Conservation (phyloP, 2,888 invertebrate species). For the Ornithoptera alexandrae region DNA sequence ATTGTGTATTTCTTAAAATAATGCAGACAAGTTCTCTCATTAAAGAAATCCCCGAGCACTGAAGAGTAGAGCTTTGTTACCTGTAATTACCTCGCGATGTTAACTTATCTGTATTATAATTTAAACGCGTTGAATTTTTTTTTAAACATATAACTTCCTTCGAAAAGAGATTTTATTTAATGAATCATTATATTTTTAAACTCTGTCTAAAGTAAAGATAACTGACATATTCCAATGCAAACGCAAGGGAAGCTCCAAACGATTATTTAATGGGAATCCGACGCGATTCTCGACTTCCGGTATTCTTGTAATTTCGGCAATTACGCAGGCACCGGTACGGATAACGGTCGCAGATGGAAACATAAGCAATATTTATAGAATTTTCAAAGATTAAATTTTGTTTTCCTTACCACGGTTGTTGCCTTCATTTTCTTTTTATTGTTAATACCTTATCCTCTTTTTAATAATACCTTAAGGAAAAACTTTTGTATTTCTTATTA, state of each 20-base stretch:
- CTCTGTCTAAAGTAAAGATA: constrained; percentile 26
- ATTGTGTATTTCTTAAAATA: not conserved
- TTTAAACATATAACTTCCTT: not conserved
- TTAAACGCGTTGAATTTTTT: not conserved
- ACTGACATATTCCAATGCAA: constrained; percentile 43
- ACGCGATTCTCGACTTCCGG: constrained; percentile 35
- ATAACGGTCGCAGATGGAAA: constrained; percentile 26
- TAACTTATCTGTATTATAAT: not conserved
- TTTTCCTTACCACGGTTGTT: not conserved
- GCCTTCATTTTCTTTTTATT: not conserved
- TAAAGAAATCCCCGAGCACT: not conserved
- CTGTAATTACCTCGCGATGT: not conserved
- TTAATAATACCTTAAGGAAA: too few relatives aligned
- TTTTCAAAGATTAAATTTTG: constrained; percentile 10
- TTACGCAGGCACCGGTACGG: constrained; percentile 25
- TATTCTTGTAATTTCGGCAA: constrained; percentile 29
- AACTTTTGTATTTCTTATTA: too few relatives aligned
- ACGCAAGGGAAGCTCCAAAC: constrained; percentile 54
- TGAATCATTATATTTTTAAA: not conserved
- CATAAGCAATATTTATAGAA: constrained; percentile 21
- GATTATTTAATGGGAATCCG: constrained; percentile 60
- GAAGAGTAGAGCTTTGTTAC: not conserved
- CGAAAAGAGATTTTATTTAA: too few relatives aligned
- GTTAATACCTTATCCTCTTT: too few relatives aligned
- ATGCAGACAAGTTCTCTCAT: not conserved